These are phyloP conservation scores for Morelia viridis DNA, from an alignment of 2,797 vertebrate species.

Conservation along the genomic window DNA sequence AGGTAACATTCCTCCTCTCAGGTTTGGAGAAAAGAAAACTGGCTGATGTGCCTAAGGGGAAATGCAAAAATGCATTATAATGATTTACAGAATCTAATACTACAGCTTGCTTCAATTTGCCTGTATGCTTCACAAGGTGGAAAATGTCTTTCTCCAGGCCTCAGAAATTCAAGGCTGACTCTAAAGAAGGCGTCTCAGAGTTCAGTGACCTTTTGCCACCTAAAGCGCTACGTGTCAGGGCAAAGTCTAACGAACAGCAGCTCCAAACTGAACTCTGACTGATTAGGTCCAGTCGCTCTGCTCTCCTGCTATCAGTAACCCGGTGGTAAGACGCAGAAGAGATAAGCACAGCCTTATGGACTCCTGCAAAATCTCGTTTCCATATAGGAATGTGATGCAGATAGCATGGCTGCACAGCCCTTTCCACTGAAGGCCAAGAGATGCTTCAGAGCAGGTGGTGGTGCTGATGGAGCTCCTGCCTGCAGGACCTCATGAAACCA, in stretches of 20 bases:
- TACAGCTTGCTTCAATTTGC: neutral
- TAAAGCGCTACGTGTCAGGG: slow-evolving; percentile 11
- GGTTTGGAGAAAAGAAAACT: neutral
- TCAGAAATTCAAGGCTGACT: too few species aligned
- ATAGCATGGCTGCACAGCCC: neutral
- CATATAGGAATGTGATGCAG: neutral
- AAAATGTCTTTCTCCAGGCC: neutral
- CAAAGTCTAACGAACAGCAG: slow-evolving; percentile 40
- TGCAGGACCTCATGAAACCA: neutral
- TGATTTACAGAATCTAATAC: neutral
- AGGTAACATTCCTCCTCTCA: neutral
- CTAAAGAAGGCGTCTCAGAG: neutral
- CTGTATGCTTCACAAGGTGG: neutral
- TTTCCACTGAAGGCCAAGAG: neutral
- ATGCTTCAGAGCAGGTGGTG: neutral
- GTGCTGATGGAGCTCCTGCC: neutral
- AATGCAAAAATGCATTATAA: neutral
- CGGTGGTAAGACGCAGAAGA: neutral
- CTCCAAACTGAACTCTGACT: neutral
- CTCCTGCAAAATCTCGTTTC: neutral
- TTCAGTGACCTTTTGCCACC: neutral
- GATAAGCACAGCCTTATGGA: neutral
- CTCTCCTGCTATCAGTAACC: neutral
- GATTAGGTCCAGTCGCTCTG: neutral
- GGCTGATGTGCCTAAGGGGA: neutral